Evolutionary conservation across 1,140 invertebrate species (phyloP).

Genomic region (Zaprionus africanus): DNA sequence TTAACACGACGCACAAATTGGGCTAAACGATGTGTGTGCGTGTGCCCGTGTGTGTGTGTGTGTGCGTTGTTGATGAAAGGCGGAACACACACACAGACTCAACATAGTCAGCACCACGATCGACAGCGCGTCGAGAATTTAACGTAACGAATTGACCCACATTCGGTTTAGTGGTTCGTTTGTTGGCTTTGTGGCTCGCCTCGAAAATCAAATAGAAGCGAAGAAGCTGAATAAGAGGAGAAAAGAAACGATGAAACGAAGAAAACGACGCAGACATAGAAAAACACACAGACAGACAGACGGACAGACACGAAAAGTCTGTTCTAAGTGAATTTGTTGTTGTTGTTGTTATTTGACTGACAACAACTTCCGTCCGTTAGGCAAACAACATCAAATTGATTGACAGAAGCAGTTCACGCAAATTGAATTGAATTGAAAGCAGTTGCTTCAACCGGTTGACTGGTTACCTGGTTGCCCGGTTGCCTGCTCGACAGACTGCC

Average conservation of each 20-base stretch:
- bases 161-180: slow-evolving; percentile 37
- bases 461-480: background rate
- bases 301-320: slow-evolving; percentile 7
- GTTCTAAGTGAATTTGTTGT: slow-evolving; percentile 32
- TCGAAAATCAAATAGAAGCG: slow-evolving; percentile 16
- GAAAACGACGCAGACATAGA: background rate
- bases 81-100: slow-evolving; percentile 32
- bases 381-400: slow-evolving; percentile 51
- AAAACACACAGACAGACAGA: slow-evolving; percentile 11
- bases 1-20: slow-evolving; percentile 78
- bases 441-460: slow-evolving; percentile 10
- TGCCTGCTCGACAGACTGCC: background rate
- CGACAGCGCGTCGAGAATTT: slow-evolving; percentile 43
- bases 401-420: slow-evolving; percentile 44
- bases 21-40: slow-evolving; percentile 42
- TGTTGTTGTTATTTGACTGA: slow-evolving; percentile 14
- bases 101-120: slow-evolving; percentile 13
- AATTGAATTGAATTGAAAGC: slow-evolving; percentile 32
- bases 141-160: slow-evolving; percentile 59
- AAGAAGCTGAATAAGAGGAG: slow-evolving; percentile 5
- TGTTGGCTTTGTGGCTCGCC: slow-evolving; percentile 30
- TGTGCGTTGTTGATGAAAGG: slow-evolving; percentile 39
- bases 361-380: slow-evolving; percentile 46
- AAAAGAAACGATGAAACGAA: slow-evolving; percentile 29
- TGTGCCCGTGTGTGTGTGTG: slow-evolving; percentile 31